phyloP scores from a whole-genome alignment of 2,888 invertebrate species.

The Penaeus monodon region DNA sequence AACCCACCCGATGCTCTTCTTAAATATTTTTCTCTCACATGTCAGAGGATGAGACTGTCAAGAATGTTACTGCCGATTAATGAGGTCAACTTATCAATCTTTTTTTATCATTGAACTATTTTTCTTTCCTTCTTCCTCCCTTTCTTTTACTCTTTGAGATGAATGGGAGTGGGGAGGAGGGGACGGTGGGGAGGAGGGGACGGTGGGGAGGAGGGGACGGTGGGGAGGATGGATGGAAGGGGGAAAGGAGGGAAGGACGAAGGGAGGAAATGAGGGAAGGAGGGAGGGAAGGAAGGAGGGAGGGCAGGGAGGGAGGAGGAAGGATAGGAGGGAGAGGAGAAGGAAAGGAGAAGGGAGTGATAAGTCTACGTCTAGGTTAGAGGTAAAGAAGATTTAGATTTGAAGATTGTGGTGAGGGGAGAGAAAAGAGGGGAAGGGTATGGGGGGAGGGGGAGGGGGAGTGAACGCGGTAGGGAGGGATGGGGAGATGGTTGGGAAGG shows the following conservation, averaged over 20 bases:
- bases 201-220: background rate
- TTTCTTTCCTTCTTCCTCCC: background rate
- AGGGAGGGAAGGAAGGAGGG: background rate
- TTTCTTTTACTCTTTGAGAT: background rate
- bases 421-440: too few relatives aligned
- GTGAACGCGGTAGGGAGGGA: too few relatives aligned
- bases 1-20: background rate
- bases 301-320: background rate
- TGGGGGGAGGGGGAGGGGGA: too few relatives aligned
- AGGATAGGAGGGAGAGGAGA: background rate
- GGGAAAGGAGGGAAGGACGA: background rate
- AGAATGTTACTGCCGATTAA: too few relatives aligned
- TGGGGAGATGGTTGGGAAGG: too few relatives aligned
- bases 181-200: background rate
- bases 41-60: too few relatives aligned
- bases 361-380: background rate
- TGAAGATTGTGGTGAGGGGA: too few relatives aligned
- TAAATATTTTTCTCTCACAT: too few relatives aligned
- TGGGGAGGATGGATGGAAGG: background rate
- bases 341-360: background rate
- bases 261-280: conserved; percentile 7
- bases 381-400: too few relatives aligned
- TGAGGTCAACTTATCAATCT: too few relatives aligned
- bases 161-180: background rate
- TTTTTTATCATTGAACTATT: too few relatives aligned